These are phyloP conservation scores for Gymnothorax reevesii DNA, from an alignment of 2,797 vertebrate genomes.

Conservation along the genomic window DNA sequence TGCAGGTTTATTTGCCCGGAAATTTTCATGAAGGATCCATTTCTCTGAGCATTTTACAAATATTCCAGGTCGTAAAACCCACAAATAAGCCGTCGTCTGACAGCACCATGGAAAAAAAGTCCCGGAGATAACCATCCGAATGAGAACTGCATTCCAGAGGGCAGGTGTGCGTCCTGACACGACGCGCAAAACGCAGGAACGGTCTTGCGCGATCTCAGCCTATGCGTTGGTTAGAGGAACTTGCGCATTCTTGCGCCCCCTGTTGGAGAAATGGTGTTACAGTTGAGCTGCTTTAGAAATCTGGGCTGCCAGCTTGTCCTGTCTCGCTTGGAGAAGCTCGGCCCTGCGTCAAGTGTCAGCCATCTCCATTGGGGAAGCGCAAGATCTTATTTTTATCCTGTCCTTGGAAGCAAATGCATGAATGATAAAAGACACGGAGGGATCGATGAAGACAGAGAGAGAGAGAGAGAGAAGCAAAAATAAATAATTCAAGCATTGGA, in stretches of 20 bases:
- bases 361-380: constrained; percentile 63
- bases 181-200: neutral
- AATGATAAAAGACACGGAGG: constrained; percentile 3
- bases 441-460: no score
- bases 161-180: neutral
- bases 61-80: neutral
- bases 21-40: neutral
- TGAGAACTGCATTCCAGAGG: neutral
- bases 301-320: constrained; percentile 6
- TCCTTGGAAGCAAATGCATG: constrained; percentile 62
- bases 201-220: neutral
- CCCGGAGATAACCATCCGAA: neutral
- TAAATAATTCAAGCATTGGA: neutral
- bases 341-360: constrained; percentile 56
- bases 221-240: neutral
- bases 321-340: constrained; percentile 29
- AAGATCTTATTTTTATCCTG: constrained; percentile 73
- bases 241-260: neutral
- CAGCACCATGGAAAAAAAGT: neutral
- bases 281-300: neutral
- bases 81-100: no score
- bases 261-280: neutral
- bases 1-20: neutral
- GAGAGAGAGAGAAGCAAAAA: neutral
- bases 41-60: neutral